Evolutionary conservation across 2,113 vertebrate species (phyloP).

Genomic region (Hipposideros armiger): DNA sequence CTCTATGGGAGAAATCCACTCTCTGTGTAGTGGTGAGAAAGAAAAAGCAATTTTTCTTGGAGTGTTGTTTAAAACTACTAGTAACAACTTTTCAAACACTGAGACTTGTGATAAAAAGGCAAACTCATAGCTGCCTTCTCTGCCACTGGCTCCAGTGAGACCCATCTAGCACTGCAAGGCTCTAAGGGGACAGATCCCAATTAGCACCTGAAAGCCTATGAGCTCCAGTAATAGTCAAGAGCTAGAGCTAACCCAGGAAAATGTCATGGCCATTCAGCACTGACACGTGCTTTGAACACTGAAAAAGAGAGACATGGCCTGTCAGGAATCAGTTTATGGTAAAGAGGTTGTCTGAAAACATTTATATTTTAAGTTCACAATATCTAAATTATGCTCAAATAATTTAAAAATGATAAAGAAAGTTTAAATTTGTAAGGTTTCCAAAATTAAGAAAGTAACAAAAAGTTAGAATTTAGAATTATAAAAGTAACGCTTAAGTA

Average conservation of each 20-base stretch:
- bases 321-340: not conserved
- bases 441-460: conserved; percentile 61
- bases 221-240: not conserved
- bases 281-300: not conserved
- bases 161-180: not conserved
- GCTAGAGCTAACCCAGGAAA: not conserved
- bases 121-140: conserved; percentile 4
- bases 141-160: not conserved
- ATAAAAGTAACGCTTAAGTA: conserved; percentile 27
- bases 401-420: conserved; percentile 65
- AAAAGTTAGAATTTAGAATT: conserved; percentile 50
- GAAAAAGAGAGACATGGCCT: not conserved
- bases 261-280: not conserved
- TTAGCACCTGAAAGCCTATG: not conserved
- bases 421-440: conserved; percentile 64
- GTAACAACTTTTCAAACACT: conserved; percentile 22
- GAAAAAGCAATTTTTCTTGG: not conserved
- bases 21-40: conserved; percentile 13
- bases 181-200: not conserved
- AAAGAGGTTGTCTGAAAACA: conserved; percentile 38
- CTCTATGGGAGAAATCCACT: not conserved
- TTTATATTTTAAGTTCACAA: conserved; percentile 53
- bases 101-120: conserved; percentile 42
- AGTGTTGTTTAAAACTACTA: not conserved
- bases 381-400: conserved; percentile 66